Percentiles rank a stretch among this genome's conserved stretches.
Conservation (phyloP, 2,113 vertebrate genomes). For the Marmota monax region DNA sequence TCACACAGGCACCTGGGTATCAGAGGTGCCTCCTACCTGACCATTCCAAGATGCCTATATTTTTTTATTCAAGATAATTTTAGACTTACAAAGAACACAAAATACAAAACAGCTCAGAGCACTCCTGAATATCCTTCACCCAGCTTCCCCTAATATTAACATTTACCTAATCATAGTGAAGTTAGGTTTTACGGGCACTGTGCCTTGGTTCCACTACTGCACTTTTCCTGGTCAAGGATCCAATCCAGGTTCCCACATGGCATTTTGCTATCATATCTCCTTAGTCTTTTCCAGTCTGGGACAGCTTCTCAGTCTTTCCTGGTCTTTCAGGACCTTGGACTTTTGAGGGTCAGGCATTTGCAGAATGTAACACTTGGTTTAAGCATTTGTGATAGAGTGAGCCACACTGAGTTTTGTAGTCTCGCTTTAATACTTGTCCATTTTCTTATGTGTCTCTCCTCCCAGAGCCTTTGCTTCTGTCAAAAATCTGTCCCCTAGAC, state of each 20-base stretch:
- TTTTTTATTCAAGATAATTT: conserved; percentile 40
- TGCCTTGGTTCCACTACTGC: background rate
- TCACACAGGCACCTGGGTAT: no score
- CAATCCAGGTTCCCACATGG: background rate
- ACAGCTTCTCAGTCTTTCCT: background rate
- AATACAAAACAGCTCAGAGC: background rate
- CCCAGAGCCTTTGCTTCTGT: background rate
- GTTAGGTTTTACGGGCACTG: background rate
- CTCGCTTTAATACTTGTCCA: background rate
- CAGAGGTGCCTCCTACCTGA: background rate
- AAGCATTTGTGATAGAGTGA: background rate
- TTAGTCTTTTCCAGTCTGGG: background rate
- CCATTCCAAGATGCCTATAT: background rate
- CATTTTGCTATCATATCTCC: background rate
- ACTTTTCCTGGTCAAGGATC: background rate
- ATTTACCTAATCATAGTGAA: background rate
- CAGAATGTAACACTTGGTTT: background rate
- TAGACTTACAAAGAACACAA: background rate
- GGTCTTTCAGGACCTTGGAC: background rate
- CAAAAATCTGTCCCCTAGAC: background rate
- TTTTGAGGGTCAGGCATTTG: background rate
- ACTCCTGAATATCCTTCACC: background rate
- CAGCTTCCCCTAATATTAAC: background rate
- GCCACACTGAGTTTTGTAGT: background rate
- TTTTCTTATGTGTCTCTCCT: background rate